Base-by-base conservation (phyloP, 1,140 invertebrate species). In the Hylyphantes graminicola region DNA sequence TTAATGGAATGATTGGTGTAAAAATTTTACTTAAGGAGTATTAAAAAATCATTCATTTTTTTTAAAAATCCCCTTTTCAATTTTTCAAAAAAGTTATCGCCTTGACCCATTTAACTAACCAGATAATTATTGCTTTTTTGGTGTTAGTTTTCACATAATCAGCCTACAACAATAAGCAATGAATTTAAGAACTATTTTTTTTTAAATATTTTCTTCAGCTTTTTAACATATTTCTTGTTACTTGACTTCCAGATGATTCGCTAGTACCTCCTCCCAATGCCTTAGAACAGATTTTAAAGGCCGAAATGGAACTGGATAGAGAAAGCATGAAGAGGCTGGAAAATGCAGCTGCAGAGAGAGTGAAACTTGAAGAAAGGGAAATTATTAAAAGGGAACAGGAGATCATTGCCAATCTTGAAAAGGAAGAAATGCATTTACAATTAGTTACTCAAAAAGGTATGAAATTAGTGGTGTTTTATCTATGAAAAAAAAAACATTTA, bases 261-360 rank as follows among this genome's bases (percentile, higher is more conserved):
- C 61, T 19, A 3, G 88, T 95, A 15, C 93, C 92, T 13, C 94
- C 94, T 85, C 93, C 94, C n/a, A 94, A 94, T 19, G 94, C 95
- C 86, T 94, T 95, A 90, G 94, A 93, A 35, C 92, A 93, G 35
- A 93, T 95, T 88, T 90, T 95, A 17, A 93, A 94, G 87, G 94
- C 95, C 87, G 94, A 96, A 88, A 92, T 93, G 19, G 93, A 95
- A 80, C 92, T 95, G 76, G 94, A 79, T 15, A 78, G 77, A 35
- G 53, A 84, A 75, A 77, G 57, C n/a, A 70, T 50, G 63, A 17
- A 61, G 15, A 85, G 54, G 19, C 12, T 85, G 11, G 82, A 76
- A 64, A 74, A 8, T 65, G 75, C 76, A 55, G 55, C 75, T 19
- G 53, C 21, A 12, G 70, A 85, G 19, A 57, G 75, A n/a, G 35